A percentile compares a stretch with the other conserved stretches of the same genome.
phyloP scores from a whole-genome alignment of 2,797 vertebrate species.

The Halcyon leucocephala region DNA sequence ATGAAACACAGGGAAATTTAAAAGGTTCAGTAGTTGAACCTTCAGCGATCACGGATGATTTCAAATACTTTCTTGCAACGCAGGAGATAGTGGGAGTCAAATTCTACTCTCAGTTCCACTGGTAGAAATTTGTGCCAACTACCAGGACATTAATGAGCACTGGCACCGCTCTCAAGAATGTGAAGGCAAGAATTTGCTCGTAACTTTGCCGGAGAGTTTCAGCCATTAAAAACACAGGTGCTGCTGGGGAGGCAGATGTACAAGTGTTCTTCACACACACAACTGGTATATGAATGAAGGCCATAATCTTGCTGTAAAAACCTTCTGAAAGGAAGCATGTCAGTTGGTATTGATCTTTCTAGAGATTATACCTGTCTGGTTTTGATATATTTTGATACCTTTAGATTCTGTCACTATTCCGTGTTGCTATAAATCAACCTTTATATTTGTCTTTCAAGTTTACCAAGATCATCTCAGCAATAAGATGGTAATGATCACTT shows the following conservation, averaged over 20 bases:
- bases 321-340: not conserved
- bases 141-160: not conserved
- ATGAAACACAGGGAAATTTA: not conserved
- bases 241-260: not conserved
- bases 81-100: not conserved
- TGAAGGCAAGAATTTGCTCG: not conserved
- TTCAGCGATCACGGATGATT: not conserved
- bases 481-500: not conserved
- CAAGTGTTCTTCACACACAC: not conserved
- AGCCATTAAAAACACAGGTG: not conserved
- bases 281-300: not conserved
- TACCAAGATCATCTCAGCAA: not conserved
- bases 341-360: not conserved
- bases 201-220: not conserved
- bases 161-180: not conserved
- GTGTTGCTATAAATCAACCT: not conserved
- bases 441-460: not conserved
- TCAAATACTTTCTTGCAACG: not conserved
- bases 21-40: constrained; percentile 7
- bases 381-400: not conserved
- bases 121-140: not conserved
- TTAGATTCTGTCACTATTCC: constrained; percentile 11
- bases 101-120: not conserved
- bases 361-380: not conserved
- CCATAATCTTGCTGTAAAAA: constrained; percentile 1